These are phyloP conservation scores for Glyphotaelius pellucidus DNA, from an alignment of 2,888 invertebrate genomes.

Conservation along the genomic window DNA sequence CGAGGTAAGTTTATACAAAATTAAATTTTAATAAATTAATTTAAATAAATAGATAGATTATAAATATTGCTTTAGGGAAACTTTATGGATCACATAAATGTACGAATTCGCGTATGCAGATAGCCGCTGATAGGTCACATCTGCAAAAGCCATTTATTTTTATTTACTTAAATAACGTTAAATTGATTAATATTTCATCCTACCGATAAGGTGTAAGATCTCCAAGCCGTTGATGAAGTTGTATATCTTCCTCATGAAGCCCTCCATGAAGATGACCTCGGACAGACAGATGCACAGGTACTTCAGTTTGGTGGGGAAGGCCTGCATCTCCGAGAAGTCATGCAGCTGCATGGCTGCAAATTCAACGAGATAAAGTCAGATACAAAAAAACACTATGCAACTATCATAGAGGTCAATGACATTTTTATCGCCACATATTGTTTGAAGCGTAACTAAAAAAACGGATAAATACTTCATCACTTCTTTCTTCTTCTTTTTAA, in stretches of 20 bases:
- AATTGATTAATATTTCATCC: slow-evolving; percentile 45
- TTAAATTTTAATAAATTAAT: too few relatives aligned
- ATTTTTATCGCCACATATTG: not conserved
- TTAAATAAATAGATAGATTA: too few relatives aligned
- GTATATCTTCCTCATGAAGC: slow-evolving; percentile 99
- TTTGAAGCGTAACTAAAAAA: too few relatives aligned
- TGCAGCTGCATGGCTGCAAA: slow-evolving; percentile 95
- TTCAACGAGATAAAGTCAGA: not conserved
- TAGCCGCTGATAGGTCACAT: too few relatives aligned
- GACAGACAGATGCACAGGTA: slow-evolving; percentile 98
- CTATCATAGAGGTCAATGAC: not conserved
- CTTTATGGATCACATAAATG: too few relatives aligned
- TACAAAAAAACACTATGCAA: not conserved
- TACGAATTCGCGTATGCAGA: too few relatives aligned
- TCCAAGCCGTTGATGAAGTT: slow-evolving; percentile 99
- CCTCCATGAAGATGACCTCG: slow-evolving; percentile 99
- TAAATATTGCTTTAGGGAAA: too few relatives aligned
- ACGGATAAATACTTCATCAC: not conserved
- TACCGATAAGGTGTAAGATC: slow-evolving; percentile 96
- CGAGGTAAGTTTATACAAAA: too few relatives aligned
- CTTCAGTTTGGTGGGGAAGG: slow-evolving; percentile 97
- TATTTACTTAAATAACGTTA: too few relatives aligned
- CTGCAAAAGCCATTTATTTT: too few relatives aligned
- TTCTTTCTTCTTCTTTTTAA: not conserved
- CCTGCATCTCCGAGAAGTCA: slow-evolving; percentile 99